These are phyloP conservation scores for Papilio dardanus DNA, from an alignment of 1,140 invertebrate genomes.

Conservation along the genomic window DNA sequence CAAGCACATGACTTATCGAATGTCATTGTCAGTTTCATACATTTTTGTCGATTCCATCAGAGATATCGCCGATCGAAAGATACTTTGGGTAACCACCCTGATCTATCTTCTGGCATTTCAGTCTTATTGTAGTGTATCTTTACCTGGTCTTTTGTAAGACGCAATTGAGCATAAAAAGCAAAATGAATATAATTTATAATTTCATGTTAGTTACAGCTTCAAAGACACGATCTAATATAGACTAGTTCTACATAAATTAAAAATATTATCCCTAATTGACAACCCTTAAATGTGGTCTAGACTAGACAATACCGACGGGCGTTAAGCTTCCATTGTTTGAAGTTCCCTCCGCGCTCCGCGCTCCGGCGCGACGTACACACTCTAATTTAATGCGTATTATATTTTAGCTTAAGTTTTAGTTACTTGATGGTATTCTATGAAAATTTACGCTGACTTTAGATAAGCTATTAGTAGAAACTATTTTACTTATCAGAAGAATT, in stretches of 20 bases:
- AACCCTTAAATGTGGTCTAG: conserved; percentile 24
- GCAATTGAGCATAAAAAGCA: no score
- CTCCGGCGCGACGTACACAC: conserved; percentile 7
- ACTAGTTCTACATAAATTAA: not conserved
- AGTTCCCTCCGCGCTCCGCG: not conserved
- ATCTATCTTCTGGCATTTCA: no score
- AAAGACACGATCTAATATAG: no score
- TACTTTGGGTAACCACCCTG: no score
- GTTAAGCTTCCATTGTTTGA: conserved; percentile 22
- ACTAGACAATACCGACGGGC: conserved; percentile 30
- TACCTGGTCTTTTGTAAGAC: no score
- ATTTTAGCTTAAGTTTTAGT: not conserved
- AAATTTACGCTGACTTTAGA: not conserved
- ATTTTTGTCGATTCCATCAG: no score
- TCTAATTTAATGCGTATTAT: conserved; percentile 4
- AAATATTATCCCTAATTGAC: conserved; percentile 7
- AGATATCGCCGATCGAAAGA: no score
- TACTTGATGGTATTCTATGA: not conserved
- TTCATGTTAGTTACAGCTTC: no score
- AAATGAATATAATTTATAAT: no score
- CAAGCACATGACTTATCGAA: no score
- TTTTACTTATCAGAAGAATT: not conserved
- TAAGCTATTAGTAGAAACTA: not conserved
- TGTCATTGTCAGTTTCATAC: no score
- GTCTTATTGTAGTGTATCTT: no score